Evolutionary conservation across 2,797 vertebrate species (phyloP), one percentile per base, ranked within the genome.

Genomic region (Eremophila alpestris): DNA sequence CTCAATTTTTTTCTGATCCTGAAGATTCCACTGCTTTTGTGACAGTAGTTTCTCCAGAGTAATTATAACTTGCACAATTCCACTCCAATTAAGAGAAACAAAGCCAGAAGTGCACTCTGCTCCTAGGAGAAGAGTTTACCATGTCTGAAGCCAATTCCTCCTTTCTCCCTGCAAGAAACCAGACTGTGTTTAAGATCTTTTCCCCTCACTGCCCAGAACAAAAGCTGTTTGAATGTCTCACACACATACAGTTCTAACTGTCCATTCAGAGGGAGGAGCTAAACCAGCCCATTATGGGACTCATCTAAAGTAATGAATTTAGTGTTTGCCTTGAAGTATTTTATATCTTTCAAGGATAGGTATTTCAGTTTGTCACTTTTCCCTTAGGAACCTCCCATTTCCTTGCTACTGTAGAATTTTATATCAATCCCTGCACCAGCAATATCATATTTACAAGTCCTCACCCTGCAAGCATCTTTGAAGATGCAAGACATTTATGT

Each of bases 11-110:
- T 93, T 62, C 63, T 58, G 63, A 94, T 43, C 67, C 87, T 74
- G 45, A 94, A 73, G 75, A 91, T 83, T 52, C 45, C 80, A 60
- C 41, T 60, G 83, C 67, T 93, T 94, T 90, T 94, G 91, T 70
- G 68, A 58, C 69, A 82, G 80, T n/a, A 79, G 54, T 55, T 94
- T 80, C 87, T 94, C 83, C 86, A 70, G 67, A 81, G 74, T 64
- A 94, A 96, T 95, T 94, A 90, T 38, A 94, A 95, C 45, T 94
- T 83, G 85, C 79, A 93, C 80, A 93, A 83, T 82, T 93, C 94
- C 85, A 74, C 81, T 82, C 83, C 86, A 96, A 94, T 95, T 96
- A 97, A 84, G 70, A 86, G 48, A 76, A 86, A 95, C 93, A 96
- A 96, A 90, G 93, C 54, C 76, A 90, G 54, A 95, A 95, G 73